Conservation (phyloP, 2,113 vertebrate genomes). For the Desmodus rotundus region DNA sequence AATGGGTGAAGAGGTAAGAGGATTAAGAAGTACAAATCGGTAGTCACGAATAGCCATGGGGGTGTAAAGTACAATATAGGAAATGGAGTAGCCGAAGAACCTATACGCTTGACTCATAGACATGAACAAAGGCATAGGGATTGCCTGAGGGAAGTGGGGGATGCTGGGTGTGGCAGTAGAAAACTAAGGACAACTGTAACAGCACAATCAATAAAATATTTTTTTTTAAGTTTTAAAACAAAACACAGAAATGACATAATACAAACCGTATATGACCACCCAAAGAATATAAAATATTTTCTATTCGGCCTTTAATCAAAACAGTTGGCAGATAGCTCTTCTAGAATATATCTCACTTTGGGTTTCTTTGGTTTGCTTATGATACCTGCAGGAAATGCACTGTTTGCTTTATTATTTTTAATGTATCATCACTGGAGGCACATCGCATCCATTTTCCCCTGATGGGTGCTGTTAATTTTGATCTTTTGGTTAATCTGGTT, state of each 20-base stretch:
- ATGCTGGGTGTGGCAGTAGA: too few relatives aligned
- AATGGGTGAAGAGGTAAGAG: too few relatives aligned
- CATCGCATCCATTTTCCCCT: not conserved
- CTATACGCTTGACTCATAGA: too few relatives aligned
- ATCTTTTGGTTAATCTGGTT: not conserved
- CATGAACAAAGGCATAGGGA: too few relatives aligned
- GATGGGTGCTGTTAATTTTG: not conserved
- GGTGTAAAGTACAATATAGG: too few relatives aligned
- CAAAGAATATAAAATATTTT: not conserved
- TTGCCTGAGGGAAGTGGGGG: too few relatives aligned
- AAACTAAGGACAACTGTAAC: too few relatives aligned
- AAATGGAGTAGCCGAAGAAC: too few relatives aligned
- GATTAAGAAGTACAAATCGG: too few relatives aligned
- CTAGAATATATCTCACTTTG: not conserved
- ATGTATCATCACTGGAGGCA: not conserved
- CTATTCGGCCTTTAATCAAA: not conserved
- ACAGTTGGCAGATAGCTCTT: not conserved
- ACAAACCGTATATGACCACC: not conserved
- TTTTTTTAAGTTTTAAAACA: not conserved
- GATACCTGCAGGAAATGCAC: not conserved
- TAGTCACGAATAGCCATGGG: too few relatives aligned
- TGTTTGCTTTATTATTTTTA: not conserved
- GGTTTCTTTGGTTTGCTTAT: not conserved
- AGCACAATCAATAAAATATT: too few relatives aligned
- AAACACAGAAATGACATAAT: not conserved